Conservation (phyloP, 2,113 vertebrate species). For the Xiphias gladius region DNA sequence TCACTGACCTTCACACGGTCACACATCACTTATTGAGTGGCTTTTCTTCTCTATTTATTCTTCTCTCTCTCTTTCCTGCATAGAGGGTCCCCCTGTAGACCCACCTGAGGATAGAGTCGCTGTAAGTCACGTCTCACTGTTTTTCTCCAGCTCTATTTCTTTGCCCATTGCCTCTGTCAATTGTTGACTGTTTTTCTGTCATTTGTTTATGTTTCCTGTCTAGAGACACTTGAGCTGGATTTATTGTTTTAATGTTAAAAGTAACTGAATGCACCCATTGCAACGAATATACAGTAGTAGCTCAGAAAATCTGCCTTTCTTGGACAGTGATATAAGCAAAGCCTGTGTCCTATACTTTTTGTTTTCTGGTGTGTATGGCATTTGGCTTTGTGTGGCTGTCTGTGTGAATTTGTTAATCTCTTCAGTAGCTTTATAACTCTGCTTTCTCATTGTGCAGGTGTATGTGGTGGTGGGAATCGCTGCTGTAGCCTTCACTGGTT, state of each 20-base stretch:
- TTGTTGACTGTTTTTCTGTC: slow-evolving; percentile 13
- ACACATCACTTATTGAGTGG: slow-evolving; percentile 14
- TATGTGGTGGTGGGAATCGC: slow-evolving; percentile 97
- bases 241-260: neutral
- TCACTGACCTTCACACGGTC: neutral
- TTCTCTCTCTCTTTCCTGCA: slow-evolving; percentile 22
- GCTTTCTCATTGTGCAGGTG: slow-evolving; percentile 82
- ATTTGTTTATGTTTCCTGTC: slow-evolving; percentile 17
- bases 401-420: slow-evolving; percentile 20
- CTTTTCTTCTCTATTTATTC: slow-evolving; percentile 15
- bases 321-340: slow-evolving; percentile 9
- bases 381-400: slow-evolving; percentile 9
- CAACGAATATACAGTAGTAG: neutral
- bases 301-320: slow-evolving; percentile 10
- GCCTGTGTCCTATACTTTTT: neutral
- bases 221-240: slow-evolving; percentile 17
- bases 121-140: slow-evolving; percentile 85
- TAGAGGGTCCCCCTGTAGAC: slow-evolving; percentile 87
- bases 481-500: slow-evolving; percentile 93
- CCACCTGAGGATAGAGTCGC: slow-evolving; percentile 92
- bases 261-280: slow-evolving; percentile 31
- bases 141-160: slow-evolving; percentile 3
- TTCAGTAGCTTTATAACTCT: slow-evolving; percentile 12
- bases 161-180: neutral
- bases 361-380: slow-evolving; percentile 11